These are phyloP conservation scores for Lycocerus yunnanus DNA, from an alignment of 2,888 invertebrate genomes.

Conservation along the genomic window DNA sequence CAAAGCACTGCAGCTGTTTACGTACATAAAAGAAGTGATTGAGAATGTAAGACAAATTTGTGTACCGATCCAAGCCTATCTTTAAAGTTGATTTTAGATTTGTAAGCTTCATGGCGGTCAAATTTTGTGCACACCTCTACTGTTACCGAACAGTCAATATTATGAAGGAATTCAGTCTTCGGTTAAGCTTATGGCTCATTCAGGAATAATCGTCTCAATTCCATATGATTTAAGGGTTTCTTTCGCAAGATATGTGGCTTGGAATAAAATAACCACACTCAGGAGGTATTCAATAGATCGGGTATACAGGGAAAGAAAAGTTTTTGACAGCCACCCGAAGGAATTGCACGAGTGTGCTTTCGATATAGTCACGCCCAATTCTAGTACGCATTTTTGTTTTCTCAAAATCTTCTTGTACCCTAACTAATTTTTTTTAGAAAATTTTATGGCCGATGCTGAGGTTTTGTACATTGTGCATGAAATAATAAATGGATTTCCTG, in stretches of 20 bases:
- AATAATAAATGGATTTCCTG: slow-evolving; percentile 71
- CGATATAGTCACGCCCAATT: slow-evolving; percentile 83
- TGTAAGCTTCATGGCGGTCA: slow-evolving; percentile 82
- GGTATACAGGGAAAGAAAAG: slow-evolving; percentile 82
- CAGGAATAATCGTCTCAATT: slow-evolving; percentile 81
- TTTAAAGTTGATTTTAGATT: slow-evolving; percentile 48
- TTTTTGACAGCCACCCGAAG: slow-evolving; percentile 82
- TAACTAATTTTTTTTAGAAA: slow-evolving; percentile 53
- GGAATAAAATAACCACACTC: slow-evolving; percentile 75
- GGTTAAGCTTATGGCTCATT: slow-evolving; percentile 84
- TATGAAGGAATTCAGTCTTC: slow-evolving; percentile 65
- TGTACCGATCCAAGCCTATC: background rate
- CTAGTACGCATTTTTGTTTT: slow-evolving; percentile 54
- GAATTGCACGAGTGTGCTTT: slow-evolving; percentile 91
- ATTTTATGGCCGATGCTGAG: slow-evolving; percentile 84
- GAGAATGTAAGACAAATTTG: slow-evolving; percentile 43
- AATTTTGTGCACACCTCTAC: slow-evolving; percentile 76
- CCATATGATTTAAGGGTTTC: slow-evolving; percentile 84
- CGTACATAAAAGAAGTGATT: slow-evolving; percentile 52
- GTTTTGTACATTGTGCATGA: slow-evolving; percentile 78
- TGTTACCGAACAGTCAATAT: slow-evolving; percentile 74
- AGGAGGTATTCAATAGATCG: slow-evolving; percentile 86
- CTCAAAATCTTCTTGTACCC: background rate
- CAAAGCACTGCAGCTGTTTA: slow-evolving; percentile 54
- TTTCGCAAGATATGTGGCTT: slow-evolving; percentile 82